A percentile compares a stretch with the other conserved stretches of the same genome.
phyloP scores from a whole-genome alignment of 2,888 invertebrate genomes.

The Autographa gamma region DNA sequence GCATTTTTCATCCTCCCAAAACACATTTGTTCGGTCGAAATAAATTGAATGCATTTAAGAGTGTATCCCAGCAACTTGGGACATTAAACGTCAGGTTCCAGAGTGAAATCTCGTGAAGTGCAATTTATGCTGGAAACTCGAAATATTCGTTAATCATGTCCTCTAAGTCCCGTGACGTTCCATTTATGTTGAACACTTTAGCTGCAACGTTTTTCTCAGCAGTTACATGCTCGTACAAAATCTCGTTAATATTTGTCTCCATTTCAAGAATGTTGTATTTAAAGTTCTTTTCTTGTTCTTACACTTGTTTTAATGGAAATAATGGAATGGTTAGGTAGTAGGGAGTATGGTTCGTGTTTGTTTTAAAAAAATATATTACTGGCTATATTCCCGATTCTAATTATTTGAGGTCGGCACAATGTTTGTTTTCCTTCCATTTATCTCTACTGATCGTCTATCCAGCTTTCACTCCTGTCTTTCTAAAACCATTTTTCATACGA shows the following conservation, averaged over 20 bases:
- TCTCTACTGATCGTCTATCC: too few relatives aligned
- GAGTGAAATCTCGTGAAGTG: constrained; percentile 22
- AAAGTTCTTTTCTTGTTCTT: background rate
- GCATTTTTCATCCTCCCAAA: constrained; percentile 16
- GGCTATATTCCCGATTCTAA: too few relatives aligned
- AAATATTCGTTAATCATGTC: constrained; percentile 41
- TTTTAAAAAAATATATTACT: background rate
- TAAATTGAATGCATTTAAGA: constrained; percentile 39
- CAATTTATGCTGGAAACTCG: constrained; percentile 12
- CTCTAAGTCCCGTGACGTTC: constrained; percentile 25
- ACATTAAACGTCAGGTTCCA: constrained; percentile 18
- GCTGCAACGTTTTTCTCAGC: constrained; percentile 23
- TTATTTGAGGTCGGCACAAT: too few relatives aligned
- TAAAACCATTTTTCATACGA: too few relatives aligned
- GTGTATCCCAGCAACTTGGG: constrained; percentile 11
- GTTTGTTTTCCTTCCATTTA: too few relatives aligned
- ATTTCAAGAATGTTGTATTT: constrained; percentile 8
- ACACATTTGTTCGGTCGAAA: constrained; percentile 22
- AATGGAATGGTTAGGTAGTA: too few relatives aligned
- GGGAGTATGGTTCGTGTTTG: background rate
- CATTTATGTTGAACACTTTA: constrained; percentile 31
- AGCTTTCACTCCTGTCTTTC: too few relatives aligned
- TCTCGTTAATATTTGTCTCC: constrained; percentile 4
- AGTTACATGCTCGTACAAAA: constrained; percentile 7
- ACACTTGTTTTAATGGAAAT: too few relatives aligned